Evolutionary conservation across 2,888 invertebrate genomes (phyloP).

Genomic region (Thysanoteuthis rhombus): DNA sequence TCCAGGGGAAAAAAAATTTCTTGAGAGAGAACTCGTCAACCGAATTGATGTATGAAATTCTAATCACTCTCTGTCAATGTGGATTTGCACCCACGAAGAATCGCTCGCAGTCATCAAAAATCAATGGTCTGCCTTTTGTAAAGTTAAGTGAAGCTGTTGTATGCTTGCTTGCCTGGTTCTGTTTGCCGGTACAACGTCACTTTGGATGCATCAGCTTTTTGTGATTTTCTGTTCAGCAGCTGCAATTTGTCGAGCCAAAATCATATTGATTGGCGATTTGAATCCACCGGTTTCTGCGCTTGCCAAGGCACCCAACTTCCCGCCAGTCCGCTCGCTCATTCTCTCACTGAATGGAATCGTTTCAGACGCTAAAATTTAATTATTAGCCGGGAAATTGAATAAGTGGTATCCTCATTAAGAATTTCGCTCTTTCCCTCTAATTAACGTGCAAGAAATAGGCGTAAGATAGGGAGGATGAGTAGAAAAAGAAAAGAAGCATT

Average conservation of each 20-base stretch:
- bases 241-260: constrained; percentile 12
- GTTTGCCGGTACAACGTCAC: background rate
- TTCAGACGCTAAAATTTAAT: constrained; percentile 12
- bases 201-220: background rate
- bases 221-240: background rate
- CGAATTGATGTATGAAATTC: no score
- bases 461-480: background rate
- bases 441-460: background rate
- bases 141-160: background rate
- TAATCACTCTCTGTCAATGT: no score
- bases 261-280: background rate
- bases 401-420: constrained; percentile 12
- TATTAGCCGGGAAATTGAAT: background rate
- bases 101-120: background rate
- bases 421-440: background rate
- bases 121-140: background rate
- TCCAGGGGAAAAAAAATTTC: no score
- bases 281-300: background rate
- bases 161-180: background rate
- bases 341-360: background rate
- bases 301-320: background rate
- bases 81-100: background rate
- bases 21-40: no score
- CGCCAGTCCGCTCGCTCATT: background rate
- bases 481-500: background rate